These are phyloP conservation scores for Felis catus DNA, from an alignment of 2,113 vertebrate genomes.

Conservation along the genomic window DNA sequence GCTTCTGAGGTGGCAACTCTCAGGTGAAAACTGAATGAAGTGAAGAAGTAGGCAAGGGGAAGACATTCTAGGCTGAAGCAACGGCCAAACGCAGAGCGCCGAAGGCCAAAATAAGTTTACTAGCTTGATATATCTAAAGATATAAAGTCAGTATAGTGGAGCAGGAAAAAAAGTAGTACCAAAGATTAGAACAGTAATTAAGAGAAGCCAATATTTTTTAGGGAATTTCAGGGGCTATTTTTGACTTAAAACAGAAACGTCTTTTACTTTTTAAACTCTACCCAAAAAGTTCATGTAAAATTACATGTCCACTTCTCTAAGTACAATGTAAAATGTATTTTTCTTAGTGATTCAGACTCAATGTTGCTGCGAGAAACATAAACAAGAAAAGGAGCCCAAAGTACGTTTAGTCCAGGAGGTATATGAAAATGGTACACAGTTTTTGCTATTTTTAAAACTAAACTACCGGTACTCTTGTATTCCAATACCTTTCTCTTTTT, in stretches of 20 bases:
- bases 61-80: not conserved
- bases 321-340: not conserved
- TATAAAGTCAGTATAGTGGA: not conserved
- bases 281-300: not conserved
- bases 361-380: not conserved
- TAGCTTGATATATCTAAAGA: not conserved
- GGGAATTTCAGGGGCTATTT: not conserved
- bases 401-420: not conserved
- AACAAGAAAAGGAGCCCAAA: not conserved
- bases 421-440: not conserved
- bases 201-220: not conserved
- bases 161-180: not conserved
- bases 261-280: not conserved
- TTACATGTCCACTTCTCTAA: not conserved
- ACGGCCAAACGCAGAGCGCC: not conserved
- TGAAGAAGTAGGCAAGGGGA: not conserved
- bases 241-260: not conserved
- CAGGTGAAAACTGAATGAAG: not conserved
- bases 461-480: not conserved
- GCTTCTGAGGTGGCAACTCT: not conserved
- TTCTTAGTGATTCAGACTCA: not conserved
- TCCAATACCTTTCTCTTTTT: not conserved
- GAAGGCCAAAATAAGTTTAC: not conserved
- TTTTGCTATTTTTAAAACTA: conserved; percentile 41
- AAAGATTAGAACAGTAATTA: not conserved